Conservation (phyloP, 2,113 vertebrate genomes). For the Psophia crepitans region DNA sequence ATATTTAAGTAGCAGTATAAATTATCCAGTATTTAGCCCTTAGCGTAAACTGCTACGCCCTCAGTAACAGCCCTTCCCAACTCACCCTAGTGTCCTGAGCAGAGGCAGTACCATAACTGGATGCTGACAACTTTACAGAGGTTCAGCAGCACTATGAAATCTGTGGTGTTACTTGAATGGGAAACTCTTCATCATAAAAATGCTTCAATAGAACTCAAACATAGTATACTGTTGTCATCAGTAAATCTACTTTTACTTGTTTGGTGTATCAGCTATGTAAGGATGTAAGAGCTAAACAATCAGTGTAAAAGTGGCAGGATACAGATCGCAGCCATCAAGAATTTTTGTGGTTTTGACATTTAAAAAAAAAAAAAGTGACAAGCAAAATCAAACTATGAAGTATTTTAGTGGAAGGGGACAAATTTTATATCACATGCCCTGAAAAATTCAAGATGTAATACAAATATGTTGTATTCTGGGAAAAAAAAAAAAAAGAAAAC, state of each 20-base stretch:
- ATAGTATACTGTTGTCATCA: neutral
- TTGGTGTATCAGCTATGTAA: neutral
- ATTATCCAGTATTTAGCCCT: neutral
- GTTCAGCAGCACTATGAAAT: neutral
- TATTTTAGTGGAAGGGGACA: neutral
- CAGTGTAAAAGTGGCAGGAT: neutral
- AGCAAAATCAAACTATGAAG: neutral
- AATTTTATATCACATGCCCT: neutral
- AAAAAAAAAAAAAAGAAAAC: too few relatives aligned
- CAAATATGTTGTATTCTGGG: neutral
- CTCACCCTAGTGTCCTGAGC: neutral
- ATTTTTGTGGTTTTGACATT: neutral
- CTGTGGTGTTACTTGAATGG: neutral
- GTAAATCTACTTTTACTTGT: neutral
- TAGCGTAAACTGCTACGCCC: neutral
- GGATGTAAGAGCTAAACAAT: neutral
- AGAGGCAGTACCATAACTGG: neutral
- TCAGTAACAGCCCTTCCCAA: neutral
- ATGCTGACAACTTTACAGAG: neutral
- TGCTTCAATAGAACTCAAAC: rapidly evolving
- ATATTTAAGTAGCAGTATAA: neutral
- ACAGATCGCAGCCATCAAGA: neutral
- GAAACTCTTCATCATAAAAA: neutral
- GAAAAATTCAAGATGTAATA: neutral
- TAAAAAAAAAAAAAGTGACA: neutral